phyloP scores from a whole-genome alignment of 2,888 invertebrate species.

The Dermolepida albohirtum region DNA sequence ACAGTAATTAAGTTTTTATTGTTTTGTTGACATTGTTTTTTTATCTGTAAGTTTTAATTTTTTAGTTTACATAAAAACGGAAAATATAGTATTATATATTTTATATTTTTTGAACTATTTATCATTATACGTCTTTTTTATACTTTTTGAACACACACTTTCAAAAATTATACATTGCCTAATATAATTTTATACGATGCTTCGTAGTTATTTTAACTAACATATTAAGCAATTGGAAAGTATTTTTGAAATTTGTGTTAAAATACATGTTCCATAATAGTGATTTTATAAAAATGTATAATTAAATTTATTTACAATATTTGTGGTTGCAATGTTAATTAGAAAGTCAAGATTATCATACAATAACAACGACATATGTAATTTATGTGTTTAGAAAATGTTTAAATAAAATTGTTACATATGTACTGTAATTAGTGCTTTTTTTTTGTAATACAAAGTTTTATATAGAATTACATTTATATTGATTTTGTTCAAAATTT shows the following conservation, averaged over 20 bases:
- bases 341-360: constrained; percentile 2
- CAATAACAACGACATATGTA: constrained; percentile 20
- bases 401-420: constrained; percentile 31
- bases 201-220: constrained; percentile 16
- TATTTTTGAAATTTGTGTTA: constrained; percentile 12
- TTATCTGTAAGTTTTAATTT: constrained; percentile 29
- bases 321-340: constrained; percentile 4
- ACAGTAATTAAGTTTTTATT: constrained; percentile 31
- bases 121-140: constrained; percentile 3
- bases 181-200: constrained; percentile 5
- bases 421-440: neutral
- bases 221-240: constrained; percentile 2
- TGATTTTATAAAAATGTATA: constrained; percentile 4
- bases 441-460: too few species aligned
- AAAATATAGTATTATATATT: constrained; percentile 26
- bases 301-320: constrained; percentile 15
- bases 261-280: neutral
- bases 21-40: constrained; percentile 32
- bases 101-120: constrained; percentile 32
- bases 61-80: constrained; percentile 26
- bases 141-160: constrained; percentile 14
- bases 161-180: constrained; percentile 4
- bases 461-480: too few species aligned
- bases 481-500: too few species aligned
- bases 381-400: constrained; percentile 27